phyloP scores from a whole-genome alignment of 2,113 vertebrate species.

The Hippocampus barbouri region DNA sequence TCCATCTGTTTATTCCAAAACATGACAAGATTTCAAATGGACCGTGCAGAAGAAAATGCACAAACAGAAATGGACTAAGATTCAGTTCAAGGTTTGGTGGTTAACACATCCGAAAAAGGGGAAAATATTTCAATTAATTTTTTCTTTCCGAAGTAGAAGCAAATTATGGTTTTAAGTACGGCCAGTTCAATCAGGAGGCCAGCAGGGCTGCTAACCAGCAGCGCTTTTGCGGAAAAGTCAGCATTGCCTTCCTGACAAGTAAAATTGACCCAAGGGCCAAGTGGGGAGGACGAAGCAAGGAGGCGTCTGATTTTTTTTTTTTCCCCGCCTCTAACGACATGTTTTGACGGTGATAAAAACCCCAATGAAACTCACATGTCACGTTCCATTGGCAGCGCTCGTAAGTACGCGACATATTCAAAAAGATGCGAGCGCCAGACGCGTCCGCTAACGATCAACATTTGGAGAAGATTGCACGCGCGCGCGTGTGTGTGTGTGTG shows the following conservation, averaged over 20 bases:
- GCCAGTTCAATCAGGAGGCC: slow-evolving; percentile 10
- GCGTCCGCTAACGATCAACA: no score
- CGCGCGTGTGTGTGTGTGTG: not conserved
- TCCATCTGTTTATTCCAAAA: no score
- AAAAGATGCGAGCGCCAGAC: not conserved
- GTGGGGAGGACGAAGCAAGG: slow-evolving; percentile 37
- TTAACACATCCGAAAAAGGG: no score
- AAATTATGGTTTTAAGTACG: no score
- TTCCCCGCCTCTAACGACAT: not conserved
- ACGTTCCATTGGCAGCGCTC: slow-evolving; percentile 61
- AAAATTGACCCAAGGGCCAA: slow-evolving; percentile 47
- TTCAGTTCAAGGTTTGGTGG: no score
- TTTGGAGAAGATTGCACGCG: no score
- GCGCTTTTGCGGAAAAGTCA: slow-evolving; percentile 56
- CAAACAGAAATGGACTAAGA: no score
- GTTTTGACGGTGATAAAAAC: slow-evolving; percentile 42
- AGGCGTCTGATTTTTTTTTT: slow-evolving; percentile 33
- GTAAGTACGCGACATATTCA: slow-evolving; percentile 61
- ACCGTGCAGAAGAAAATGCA: no score
- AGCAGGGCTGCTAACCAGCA: slow-evolving; percentile 44
- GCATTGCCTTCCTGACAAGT: slow-evolving; percentile 38
- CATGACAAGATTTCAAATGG: no score
- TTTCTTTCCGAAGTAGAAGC: no score
- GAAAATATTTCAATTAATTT: no score
- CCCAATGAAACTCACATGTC: slow-evolving; percentile 58